Evolutionary conservation across 2,797 vertebrate species (phyloP).

Genomic region (Erpetoichthys calabaricus): DNA sequence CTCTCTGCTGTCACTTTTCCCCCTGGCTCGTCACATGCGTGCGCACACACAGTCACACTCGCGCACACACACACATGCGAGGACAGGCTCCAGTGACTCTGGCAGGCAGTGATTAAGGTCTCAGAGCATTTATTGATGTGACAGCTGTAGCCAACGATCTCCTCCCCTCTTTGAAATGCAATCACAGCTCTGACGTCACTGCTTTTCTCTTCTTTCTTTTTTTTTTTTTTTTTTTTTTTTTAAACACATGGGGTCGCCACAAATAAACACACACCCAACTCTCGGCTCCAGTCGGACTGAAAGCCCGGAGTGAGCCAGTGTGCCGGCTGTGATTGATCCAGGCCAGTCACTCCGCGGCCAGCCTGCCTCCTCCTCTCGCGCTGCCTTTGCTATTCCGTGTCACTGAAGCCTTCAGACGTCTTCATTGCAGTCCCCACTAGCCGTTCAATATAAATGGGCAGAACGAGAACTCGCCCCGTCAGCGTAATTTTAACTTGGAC

Average conservation of each 20-base stretch:
- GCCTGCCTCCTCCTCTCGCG: too few species aligned
- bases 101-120: not conserved
- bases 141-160: not conserved
- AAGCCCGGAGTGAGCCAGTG: not conserved
- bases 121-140: not conserved
- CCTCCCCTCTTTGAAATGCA: not conserved
- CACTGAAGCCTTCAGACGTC: too few species aligned
- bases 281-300: not conserved
- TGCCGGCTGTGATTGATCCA: too few species aligned
- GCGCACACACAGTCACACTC: not conserved
- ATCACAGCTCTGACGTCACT: not conserved
- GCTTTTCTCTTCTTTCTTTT: not conserved
- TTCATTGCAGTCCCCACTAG: too few species aligned
- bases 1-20: too few species aligned
- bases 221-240: not conserved
- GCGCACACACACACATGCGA: not conserved
- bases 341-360: too few species aligned
- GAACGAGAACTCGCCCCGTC: too few species aligned
- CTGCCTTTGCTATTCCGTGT: too few species aligned
- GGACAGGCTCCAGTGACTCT: not conserved
- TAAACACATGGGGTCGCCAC: not conserved
- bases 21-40: too few species aligned
- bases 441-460: too few species aligned
- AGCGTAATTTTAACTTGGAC: too few species aligned
- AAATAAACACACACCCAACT: not conserved